phyloP scores from a whole-genome alignment of 2,888 invertebrate species.

The Sisyra nigra region DNA sequence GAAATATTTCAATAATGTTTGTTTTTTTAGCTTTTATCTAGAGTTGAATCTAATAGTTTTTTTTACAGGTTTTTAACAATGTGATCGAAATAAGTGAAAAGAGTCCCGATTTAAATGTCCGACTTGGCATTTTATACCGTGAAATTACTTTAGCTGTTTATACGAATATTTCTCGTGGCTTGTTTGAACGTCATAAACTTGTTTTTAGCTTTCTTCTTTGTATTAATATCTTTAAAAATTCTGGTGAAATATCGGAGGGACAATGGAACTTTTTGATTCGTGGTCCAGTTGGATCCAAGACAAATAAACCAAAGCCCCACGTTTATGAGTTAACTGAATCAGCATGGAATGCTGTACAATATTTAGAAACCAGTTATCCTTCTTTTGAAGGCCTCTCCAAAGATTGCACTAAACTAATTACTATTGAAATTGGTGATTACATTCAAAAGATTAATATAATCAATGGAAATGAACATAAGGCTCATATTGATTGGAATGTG shows the following conservation, averaged over 20 bases:
- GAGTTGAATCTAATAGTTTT: slow-evolving; percentile 6
- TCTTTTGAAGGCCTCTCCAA: slow-evolving; percentile 34
- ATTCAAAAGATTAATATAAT: slow-evolving; percentile 41
- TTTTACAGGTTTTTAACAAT: slow-evolving; percentile 54
- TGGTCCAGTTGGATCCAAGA: slow-evolving; percentile 45
- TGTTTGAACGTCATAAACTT: slow-evolving; percentile 82
- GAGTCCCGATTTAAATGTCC: slow-evolving; percentile 41
- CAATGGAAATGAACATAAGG: slow-evolving; percentile 20
- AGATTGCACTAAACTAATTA: slow-evolving; percentile 38
- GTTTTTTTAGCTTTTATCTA: slow-evolving; percentile 8
- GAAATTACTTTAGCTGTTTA: slow-evolving; percentile 73
- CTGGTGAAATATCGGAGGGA: slow-evolving; percentile 34
- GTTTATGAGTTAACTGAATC: slow-evolving; percentile 40
- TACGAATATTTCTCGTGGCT: slow-evolving; percentile 73
- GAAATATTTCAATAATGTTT: slow-evolving; percentile 66
- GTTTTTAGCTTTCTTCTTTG: slow-evolving; percentile 77
- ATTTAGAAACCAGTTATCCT: slow-evolving; percentile 39
- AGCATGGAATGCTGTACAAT: slow-evolving; percentile 54
- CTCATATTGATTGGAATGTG: slow-evolving; percentile 41
- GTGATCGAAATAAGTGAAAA: slow-evolving; percentile 66
- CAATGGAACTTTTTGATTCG: slow-evolving; percentile 71
- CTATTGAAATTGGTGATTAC: slow-evolving; percentile 36
- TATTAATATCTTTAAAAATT: slow-evolving; percentile 19
- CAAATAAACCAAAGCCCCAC: slow-evolving; percentile 41
- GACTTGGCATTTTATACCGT: slow-evolving; percentile 51